Evolutionary conservation across 35 echinoderm and acorn worm genomes (phyloP), one percentile per base, ranked within the genome.

Genomic region (Holothuria glaberrima): DNA sequence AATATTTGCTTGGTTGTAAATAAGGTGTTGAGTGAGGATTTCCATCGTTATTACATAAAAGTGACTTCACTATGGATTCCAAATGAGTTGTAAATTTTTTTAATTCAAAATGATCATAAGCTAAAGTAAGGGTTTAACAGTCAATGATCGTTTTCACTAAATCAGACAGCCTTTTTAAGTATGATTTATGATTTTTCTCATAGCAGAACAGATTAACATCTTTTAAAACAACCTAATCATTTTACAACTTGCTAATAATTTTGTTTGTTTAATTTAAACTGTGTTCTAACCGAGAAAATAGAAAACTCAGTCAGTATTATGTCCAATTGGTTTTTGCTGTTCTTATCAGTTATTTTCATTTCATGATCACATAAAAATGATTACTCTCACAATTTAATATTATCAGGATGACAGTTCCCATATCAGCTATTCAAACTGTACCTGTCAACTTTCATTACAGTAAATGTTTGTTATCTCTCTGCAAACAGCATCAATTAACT

Each of bases 361-460:
- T 71, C 29, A 16, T 71, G 10, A 30, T 71, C 4, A 27, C 20
- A 27, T 71, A 13, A 71, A 24, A 28, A 71, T 71, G 32, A 30
- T 65, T 65, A 10, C 27, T n/a, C 19, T 65, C 17, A 3, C 61
- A 65, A 4, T 65, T 65, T 17, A 65, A 65, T 65, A 6, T 65
- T 65, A 65, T 65, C 61, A 28, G 61, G 61, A 65, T 65, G 61
- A 65, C 61, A 65, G 61, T 65, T 65, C 61, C 4, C 27, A 65
- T 65, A 6, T 17, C 19, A 21, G 61, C 61, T 4, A 6, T 65
- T 65, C 61, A 65, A 65, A 6, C 16, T 65, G 61, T 65, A 65
- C 61, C 61, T 65, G 17, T 65, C 61, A 65, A 65, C 4, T 65
- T 65, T 65, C 61, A 65, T 65, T 65, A 4, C 61, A 5, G 61